Evolutionary conservation across 2,797 vertebrate species (phyloP).

Genomic region (Malurus splendens): DNA sequence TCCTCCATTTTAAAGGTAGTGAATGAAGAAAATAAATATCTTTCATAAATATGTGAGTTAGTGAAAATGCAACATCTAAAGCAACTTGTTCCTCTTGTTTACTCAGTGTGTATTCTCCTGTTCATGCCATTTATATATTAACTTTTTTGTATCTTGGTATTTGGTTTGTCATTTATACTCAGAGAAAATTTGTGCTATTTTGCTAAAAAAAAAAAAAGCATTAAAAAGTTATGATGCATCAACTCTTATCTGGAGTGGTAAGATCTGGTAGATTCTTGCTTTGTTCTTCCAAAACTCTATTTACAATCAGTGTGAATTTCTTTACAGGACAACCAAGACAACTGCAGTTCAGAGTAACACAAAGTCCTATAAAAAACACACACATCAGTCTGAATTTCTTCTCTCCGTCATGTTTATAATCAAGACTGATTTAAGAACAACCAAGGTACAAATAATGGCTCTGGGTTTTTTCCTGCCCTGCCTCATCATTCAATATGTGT

Average conservation of each 20-base stretch:
- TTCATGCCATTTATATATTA: background rate
- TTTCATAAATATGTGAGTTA: background rate
- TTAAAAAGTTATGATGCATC: background rate
- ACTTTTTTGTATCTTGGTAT: background rate
- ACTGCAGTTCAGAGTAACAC: background rate
- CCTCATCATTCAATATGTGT: fast-evolving
- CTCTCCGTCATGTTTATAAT: background rate
- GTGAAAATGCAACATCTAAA: background rate
- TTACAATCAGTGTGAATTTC: background rate
- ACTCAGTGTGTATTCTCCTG: background rate
- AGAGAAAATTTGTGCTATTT: background rate
- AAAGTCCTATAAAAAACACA: background rate
- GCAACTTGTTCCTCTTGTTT: background rate
- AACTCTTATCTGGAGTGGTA: background rate
- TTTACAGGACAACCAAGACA: background rate
- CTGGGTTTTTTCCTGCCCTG: background rate
- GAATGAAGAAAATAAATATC: background rate
- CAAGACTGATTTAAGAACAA: background rate
- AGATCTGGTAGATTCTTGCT: background rate
- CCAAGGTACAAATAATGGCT: background rate
- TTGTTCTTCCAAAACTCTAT: background rate
- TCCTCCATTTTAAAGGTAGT: background rate
- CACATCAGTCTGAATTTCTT: background rate
- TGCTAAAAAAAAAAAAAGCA: background rate
- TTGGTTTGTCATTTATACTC: background rate